Evolutionary conservation across 2,888 invertebrate genomes (phyloP), one percentile per base, ranked within the genome.

Genomic region (Stenolophus ochropezus): DNA sequence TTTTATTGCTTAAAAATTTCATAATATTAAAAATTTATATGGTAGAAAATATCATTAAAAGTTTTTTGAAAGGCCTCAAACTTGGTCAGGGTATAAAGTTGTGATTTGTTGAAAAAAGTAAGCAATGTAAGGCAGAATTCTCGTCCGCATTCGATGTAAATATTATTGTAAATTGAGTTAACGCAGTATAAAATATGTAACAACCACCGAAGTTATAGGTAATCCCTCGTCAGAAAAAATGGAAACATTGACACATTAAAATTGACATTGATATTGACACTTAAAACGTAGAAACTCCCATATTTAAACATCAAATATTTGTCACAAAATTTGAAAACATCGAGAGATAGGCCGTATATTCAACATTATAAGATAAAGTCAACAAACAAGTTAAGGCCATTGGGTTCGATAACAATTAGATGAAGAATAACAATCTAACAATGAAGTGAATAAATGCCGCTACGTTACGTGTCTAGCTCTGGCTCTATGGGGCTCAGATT

Each of bases 301-400:
- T n/a, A 73, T 23, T 69, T 73, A 49, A n/a, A 49, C 49, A 71
- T 71, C n/a, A 18, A 71, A 71, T 16, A 42, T 73, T 73, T 23
- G 11, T 49, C 47, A 73, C 73, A 73, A 49, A 21, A 47, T 49
- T 73, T 23, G 21, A 73, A 73, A 47, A 73, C 73, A 73, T 47
- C 73, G 6, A 73, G 73, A 73, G 27, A 73, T 49, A 69, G 65
- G 65, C 65, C 65, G 65, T 69, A 49, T 73, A 49, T 73, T 73
- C 49, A 73, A 73, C 73, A 73, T 73, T 20, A 33, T 73, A 49
- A 49, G 21, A 73, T 49, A 14, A 49, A 49, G 53, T 56, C 73
- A 73, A 80, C 79, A 80, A 47, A 80, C 79, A 80, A 56, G 73
- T 56, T 80, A 80, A 80, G 80, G 80, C 80, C 71, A 80, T 80